Conservation (phyloP, 2,888 invertebrate genomes). For the Drosophila kuntzei region DNA sequence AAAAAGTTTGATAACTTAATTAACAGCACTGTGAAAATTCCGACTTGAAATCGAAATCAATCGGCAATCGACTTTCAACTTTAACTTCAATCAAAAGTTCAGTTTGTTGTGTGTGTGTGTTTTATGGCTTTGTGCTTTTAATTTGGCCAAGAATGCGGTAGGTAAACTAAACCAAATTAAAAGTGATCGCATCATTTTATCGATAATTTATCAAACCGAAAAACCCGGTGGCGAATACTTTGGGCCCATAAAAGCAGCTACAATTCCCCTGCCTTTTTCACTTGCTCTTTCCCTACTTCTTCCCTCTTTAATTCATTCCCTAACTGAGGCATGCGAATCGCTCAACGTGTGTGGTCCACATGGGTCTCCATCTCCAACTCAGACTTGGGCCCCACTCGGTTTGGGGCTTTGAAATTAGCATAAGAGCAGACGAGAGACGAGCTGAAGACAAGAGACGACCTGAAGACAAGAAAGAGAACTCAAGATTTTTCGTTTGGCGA, state of each 20-base stretch:
- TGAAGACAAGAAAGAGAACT: conserved; percentile 5
- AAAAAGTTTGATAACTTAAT: conserved; percentile 80
- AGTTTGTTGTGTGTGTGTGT: conserved; percentile 33
- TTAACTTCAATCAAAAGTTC: conserved; percentile 26
- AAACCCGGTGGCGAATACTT: conserved; percentile 79
- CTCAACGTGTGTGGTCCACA: conserved; percentile 76
- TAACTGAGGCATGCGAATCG: conserved; percentile 60
- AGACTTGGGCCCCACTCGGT: not conserved
- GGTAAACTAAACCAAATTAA: conserved; percentile 80
- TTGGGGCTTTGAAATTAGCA: conserved; percentile 67
- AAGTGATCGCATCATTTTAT: conserved; percentile 81
- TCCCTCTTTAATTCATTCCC: not conserved
- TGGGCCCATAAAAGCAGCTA: conserved; percentile 57
- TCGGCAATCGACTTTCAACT: conserved; percentile 21
- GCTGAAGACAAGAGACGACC: conserved; percentile 19
- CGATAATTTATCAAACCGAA: conserved; percentile 79
- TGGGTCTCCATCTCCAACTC: conserved; percentile 26
- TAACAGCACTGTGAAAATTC: conserved; percentile 45
- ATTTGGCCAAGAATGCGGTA: conserved; percentile 79
- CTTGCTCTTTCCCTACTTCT: not conserved
- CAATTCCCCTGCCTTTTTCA: not conserved
- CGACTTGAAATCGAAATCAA: conserved; percentile 11
- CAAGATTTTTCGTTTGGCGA: conserved; percentile 23
- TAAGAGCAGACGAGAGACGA: conserved; percentile 52
- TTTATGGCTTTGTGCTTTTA: conserved; percentile 51